Base-by-base conservation (phyloP, 2,113 vertebrate species). In the Tyto alba region DNA sequence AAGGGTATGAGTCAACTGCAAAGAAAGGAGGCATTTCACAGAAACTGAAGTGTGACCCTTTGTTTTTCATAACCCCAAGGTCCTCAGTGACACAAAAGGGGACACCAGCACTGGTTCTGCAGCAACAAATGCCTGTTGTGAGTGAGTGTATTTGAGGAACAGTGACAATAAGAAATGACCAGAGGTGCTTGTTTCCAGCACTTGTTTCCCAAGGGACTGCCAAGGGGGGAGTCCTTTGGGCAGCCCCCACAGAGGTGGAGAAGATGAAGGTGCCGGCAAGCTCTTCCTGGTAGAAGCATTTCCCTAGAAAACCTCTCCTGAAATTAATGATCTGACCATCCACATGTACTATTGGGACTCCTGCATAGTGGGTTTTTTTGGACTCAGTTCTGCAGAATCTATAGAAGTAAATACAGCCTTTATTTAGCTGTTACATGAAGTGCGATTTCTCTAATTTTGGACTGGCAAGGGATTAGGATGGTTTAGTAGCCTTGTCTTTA, bases 1-100 rank as follows among this genome's bases (percentile, higher is more conserved):
- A 90, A 88, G 93, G 96, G n/a, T 93, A 53, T 52, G 90, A 97
- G 88, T 93, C 88, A 83, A 90, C 88, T 77, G 96, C 85, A 94
- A 94, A 95, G 93, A 84, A 81, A 93, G 86, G 63, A 89, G 91
- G 84, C 59, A 79, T 95, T 93, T 90, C 95, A 94, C 50, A 96
- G 93, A 95, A 85, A 53, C 93, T 57, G 90, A 96, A 96, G 95
- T 96, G 96, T 96, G 95, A 94, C 93, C 55, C 82, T 94, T 95
- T 96, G 95, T 96, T 96, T 91, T 93, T 63, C 78, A 62, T 93
- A 75, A 96, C 96, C 92, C 55, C 59, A 36, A 93, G 93, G 95
- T 94, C 93, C 63, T 41, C 50, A 14, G 85, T 0, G 6, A 88
- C 85, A 97, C 93, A 96, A 96, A 95, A 79, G 71, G 21, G 52